Evolutionary conservation across 2,888 invertebrate species (phyloP).

Genomic region (Hoplodrina blanda): DNA sequence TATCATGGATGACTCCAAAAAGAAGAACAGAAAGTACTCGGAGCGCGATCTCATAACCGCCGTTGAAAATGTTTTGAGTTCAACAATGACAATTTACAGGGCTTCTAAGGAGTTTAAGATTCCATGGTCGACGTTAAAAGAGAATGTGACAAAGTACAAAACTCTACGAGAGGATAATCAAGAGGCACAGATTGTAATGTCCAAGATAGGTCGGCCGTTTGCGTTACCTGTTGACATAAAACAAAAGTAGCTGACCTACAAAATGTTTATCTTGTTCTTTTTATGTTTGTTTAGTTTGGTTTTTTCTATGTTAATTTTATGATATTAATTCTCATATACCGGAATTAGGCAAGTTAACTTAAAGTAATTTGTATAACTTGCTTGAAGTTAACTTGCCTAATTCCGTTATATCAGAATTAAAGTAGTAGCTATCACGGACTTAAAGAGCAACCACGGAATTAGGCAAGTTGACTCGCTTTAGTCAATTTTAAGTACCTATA

Average conservation of each 20-base stretch:
- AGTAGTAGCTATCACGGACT: too few relatives aligned
- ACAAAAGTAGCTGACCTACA: slow-evolving; percentile 25
- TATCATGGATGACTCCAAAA: slow-evolving; percentile 15
- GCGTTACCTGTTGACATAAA: slow-evolving; percentile 24
- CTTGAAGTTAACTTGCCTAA: too few relatives aligned
- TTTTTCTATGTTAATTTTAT: too few relatives aligned
- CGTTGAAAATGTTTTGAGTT: slow-evolving; percentile 17
- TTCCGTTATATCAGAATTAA: too few relatives aligned
- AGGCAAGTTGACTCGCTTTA: too few relatives aligned
- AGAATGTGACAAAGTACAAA: slow-evolving; percentile 33
- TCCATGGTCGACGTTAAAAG: slow-evolving; percentile 45
- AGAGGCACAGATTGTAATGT: slow-evolving; percentile 34
- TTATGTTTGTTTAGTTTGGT: too few relatives aligned
- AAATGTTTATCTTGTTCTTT: too few relatives aligned
- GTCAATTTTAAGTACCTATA: too few relatives aligned
- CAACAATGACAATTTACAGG: slow-evolving; percentile 15
- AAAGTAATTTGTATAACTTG: too few relatives aligned
- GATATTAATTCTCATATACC: too few relatives aligned
- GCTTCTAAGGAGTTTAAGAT: slow-evolving; percentile 33
- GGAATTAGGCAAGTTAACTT: too few relatives aligned
- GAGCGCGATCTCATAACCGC: slow-evolving; percentile 12
- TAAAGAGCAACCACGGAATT: too few relatives aligned
- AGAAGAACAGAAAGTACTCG: slow-evolving; percentile 16
- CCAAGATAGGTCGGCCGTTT: slow-evolving; percentile 46
- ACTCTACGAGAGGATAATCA: slow-evolving; percentile 16